A percentile compares a stretch with the other conserved stretches of the same genome.
These are phyloP conservation scores for Orthonychiurus folsomi DNA, from an alignment of 2,888 invertebrate species.

Conservation along the genomic window DNA sequence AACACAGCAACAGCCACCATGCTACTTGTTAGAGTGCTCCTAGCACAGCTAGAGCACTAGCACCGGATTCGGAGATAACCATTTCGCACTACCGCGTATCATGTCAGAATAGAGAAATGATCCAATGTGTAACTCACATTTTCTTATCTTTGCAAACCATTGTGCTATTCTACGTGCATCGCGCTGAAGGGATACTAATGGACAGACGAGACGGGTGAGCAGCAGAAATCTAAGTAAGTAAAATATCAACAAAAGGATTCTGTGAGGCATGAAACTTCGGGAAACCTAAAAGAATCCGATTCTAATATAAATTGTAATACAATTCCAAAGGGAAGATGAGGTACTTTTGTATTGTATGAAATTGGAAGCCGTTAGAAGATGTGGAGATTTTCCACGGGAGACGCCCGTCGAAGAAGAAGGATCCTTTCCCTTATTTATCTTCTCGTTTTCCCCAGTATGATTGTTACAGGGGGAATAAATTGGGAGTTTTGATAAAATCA, in stretches of 20 bases:
- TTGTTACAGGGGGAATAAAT: neutral
- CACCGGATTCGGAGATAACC: neutral
- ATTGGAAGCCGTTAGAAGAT: too few species aligned
- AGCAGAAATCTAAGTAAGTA: too few species aligned
- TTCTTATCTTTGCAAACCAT: too few species aligned
- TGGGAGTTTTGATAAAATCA: slow-evolving; percentile 9
- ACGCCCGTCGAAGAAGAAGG: too few species aligned
- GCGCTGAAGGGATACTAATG: too few species aligned
- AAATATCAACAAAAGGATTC: too few species aligned
- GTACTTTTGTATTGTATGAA: neutral
- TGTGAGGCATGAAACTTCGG: too few species aligned
- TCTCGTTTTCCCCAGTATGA: neutral
- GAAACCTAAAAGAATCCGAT: neutral
- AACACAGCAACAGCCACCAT: too few species aligned
- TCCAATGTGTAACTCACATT: neutral
- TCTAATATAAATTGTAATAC: neutral
- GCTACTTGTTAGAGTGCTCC: too few species aligned
- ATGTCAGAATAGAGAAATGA: neutral
- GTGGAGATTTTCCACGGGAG: neutral
- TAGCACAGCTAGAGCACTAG: too few species aligned
- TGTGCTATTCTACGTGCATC: too few species aligned
- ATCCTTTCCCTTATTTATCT: neutral
- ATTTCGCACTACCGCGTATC: neutral
- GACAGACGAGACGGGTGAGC: too few species aligned
- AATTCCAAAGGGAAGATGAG: neutral